These are phyloP conservation scores for Scaptomyza reducta DNA, from an alignment of 2,888 invertebrate species.

Conservation along the genomic window DNA sequence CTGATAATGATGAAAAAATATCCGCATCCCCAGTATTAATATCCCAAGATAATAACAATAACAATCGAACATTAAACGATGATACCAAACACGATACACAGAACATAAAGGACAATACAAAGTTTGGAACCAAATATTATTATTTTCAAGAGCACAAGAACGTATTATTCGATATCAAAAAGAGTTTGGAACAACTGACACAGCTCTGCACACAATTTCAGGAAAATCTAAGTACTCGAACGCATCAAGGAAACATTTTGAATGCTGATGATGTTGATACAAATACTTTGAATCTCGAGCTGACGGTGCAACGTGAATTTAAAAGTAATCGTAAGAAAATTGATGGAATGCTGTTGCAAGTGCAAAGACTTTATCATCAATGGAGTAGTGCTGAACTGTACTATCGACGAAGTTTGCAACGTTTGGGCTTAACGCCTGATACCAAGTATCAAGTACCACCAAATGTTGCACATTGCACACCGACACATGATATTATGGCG, in stretches of 20 bases:
- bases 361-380: constrained; percentile 58
- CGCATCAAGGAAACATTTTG: neutral
- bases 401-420: constrained; percentile 69
- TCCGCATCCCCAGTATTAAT: constrained; percentile 8
- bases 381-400: constrained; percentile 75
- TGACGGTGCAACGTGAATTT: constrained; percentile 55
- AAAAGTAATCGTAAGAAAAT: constrained; percentile 47
- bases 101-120: neutral
- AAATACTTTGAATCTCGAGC: constrained; percentile 33
- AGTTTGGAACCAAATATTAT: constrained; percentile 47
- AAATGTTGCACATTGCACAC: constrained; percentile 7
- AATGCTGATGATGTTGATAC: neutral
- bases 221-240: constrained; percentile 33
- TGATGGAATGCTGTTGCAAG: constrained; percentile 53
- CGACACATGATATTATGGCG: constrained; percentile 63
- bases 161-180: constrained; percentile 81
- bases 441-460: neutral
- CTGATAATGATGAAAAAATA: constrained; percentile 7
- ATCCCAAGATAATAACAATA: constrained; percentile 53
- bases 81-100: constrained; percentile 22
- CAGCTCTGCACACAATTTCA: constrained; percentile 79
- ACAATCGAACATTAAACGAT: constrained; percentile 42
- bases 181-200: constrained; percentile 80
- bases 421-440: constrained; percentile 52
- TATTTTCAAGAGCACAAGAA: constrained; percentile 80